Percentiles rank a stretch among this genome's conserved stretches.
Conservation (phyloP, 37 sponge, comb jelly and placozoan species). For the Hormiphora californensis region DNA sequence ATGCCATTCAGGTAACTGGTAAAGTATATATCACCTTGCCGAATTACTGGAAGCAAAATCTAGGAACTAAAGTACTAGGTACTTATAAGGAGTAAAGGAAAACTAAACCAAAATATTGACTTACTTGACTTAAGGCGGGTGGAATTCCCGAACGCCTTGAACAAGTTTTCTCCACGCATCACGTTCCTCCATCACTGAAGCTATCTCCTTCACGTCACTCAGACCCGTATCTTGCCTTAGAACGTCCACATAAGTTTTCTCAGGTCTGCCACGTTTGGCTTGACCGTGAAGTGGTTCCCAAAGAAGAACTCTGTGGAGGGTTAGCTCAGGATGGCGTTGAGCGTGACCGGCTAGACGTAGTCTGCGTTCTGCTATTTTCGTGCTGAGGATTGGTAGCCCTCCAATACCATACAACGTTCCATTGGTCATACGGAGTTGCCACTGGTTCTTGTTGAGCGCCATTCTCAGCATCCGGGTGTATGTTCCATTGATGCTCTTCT, state of each 20-base stretch:
- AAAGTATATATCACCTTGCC: too few species aligned
- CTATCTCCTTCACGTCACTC: background rate
- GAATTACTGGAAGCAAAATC: too few species aligned
- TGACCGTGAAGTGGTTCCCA: background rate
- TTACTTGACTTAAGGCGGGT: too few species aligned
- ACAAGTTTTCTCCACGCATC: too few species aligned
- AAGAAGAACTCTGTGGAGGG: background rate
- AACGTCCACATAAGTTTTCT: background rate
- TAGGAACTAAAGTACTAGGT: too few species aligned
- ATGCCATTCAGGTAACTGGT: too few species aligned
- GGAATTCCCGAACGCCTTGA: too few species aligned
- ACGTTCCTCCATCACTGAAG: too few species aligned
- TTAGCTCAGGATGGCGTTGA: background rate
- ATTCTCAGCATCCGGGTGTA: constrained; percentile 12
- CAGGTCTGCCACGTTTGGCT: background rate
- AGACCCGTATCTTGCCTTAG: background rate
- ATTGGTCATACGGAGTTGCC: background rate
- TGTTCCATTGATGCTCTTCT: background rate
- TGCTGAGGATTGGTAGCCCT: background rate
- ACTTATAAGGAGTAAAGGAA: too few species aligned
- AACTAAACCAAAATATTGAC: too few species aligned
- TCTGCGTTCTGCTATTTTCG: too few species aligned
- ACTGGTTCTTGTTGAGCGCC: background rate
- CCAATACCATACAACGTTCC: background rate
- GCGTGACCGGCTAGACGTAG: background rate